A percentile compares a stretch with the other conserved stretches of the same genome.
These are phyloP conservation scores for Drosophila vallismaia DNA, from an alignment of 2,888 invertebrate genomes.

Conservation along the genomic window DNA sequence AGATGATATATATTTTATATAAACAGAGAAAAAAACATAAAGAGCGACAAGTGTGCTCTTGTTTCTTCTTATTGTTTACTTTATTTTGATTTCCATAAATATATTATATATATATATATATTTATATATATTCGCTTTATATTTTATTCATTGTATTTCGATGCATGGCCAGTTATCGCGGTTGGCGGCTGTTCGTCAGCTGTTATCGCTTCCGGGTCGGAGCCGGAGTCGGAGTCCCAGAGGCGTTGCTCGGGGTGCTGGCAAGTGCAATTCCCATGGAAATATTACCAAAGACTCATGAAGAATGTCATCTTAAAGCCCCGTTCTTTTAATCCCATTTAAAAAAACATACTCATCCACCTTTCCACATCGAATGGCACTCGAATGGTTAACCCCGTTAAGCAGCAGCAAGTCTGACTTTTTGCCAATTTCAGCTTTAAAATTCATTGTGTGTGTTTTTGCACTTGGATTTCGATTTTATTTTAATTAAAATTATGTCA, in stretches of 20 bases:
- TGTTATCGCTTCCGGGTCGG: slow-evolving; percentile 34
- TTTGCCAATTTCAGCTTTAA: slow-evolving; percentile 54
- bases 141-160: slow-evolving; percentile 16
- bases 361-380: slow-evolving; percentile 5
- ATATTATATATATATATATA: neutral
- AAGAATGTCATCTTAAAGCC: too few species aligned
- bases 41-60: neutral
- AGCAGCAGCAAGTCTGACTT: slow-evolving; percentile 18
- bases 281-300: too few species aligned
- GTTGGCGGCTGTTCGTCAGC: slow-evolving; percentile 22
- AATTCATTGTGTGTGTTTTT: slow-evolving; percentile 67
- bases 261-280: slow-evolving; percentile 66
- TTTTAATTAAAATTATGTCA: slow-evolving; percentile 78
- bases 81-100: neutral
- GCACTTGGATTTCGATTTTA: slow-evolving; percentile 35
- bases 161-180: slow-evolving; percentile 49
- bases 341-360: too few species aligned
- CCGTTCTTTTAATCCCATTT: too few species aligned
- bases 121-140: neutral
- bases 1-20: neutral
- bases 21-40: neutral
- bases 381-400: slow-evolving; percentile 64
- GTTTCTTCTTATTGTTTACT: neutral
- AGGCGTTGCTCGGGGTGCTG: slow-evolving; percentile 35
- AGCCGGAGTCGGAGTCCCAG: slow-evolving; percentile 27